These are phyloP conservation scores for Ceraclea dissimilis DNA, from an alignment of 2,888 invertebrate genomes.

Conservation along the genomic window DNA sequence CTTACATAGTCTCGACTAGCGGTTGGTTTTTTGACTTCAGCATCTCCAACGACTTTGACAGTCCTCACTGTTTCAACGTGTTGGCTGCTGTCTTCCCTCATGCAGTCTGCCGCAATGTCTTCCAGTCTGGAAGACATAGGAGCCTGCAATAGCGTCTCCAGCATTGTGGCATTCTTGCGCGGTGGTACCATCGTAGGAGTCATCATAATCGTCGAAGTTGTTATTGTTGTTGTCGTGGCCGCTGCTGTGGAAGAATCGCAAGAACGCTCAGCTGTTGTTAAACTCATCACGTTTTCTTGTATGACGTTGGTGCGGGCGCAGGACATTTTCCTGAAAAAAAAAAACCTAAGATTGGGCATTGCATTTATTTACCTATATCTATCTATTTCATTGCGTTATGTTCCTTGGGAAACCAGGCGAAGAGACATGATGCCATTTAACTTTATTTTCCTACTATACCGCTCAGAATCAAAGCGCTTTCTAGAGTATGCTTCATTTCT, in stretches of 20 bases:
- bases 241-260: background rate
- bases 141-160: slow-evolving; percentile 14
- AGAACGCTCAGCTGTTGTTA: background rate
- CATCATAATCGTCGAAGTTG: no score
- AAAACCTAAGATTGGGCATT: no score
- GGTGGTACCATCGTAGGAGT: no score
- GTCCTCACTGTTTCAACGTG: background rate
- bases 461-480: no score
- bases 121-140: slow-evolving; percentile 14
- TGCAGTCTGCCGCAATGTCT: slow-evolving; percentile 14
- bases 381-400: no score
- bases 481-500: no score
- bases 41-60: slow-evolving; percentile 8
- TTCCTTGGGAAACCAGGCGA: no score
- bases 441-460: no score
- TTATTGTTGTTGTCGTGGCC: no score
- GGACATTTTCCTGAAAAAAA: slow-evolving; percentile 3
- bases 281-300: background rate
- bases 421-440: no score
- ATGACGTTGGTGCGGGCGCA: slow-evolving; percentile 4
- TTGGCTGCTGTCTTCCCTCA: slow-evolving; percentile 2
- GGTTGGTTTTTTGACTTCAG: slow-evolving; percentile 7
- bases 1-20: background rate
- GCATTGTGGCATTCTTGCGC: slow-evolving; percentile 6
- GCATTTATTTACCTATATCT: no score